Evolutionary conservation across 2,113 vertebrate species (phyloP).

Genomic region (Falco punctatus): DNA sequence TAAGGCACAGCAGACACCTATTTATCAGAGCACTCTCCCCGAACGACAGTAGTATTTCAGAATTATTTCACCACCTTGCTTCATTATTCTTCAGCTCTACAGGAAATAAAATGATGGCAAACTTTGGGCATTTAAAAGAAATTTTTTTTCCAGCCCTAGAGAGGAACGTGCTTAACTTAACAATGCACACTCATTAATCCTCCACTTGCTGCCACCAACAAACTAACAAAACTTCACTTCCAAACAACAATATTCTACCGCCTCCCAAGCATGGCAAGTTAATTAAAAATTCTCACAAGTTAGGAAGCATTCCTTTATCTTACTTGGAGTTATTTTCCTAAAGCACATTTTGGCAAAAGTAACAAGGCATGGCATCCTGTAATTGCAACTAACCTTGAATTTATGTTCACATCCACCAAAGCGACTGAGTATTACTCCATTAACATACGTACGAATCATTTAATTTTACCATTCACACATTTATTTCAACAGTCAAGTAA

Average conservation of each 20-base stretch:
- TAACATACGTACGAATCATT: rapidly evolving
- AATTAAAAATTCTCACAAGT: background rate
- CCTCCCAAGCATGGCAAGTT: background rate
- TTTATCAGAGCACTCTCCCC: background rate
- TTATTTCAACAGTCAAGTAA: background rate
- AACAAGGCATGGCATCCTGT: background rate
- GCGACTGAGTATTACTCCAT: rapidly evolving
- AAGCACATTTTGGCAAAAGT: background rate
- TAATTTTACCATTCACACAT: background rate
- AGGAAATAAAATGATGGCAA: constrained; percentile 48
- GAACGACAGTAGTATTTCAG: background rate
- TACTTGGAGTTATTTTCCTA: background rate
- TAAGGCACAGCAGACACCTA: background rate
- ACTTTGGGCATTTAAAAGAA: constrained; percentile 61
- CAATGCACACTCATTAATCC: constrained; percentile 56
- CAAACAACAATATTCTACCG: background rate
- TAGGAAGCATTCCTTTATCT: background rate
- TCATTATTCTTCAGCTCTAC: constrained; percentile 56
- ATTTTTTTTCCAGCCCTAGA: constrained; percentile 39
- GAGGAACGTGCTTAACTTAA: constrained; percentile 57
- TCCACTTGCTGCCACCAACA: background rate
- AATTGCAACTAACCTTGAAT: background rate
- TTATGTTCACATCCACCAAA: background rate
- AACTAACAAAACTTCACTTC: constrained; percentile 43
- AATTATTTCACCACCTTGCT: constrained; percentile 40